Base-by-base conservation (phyloP, 2,797 vertebrate species). In the Cirrhinus mrigala region DNA sequence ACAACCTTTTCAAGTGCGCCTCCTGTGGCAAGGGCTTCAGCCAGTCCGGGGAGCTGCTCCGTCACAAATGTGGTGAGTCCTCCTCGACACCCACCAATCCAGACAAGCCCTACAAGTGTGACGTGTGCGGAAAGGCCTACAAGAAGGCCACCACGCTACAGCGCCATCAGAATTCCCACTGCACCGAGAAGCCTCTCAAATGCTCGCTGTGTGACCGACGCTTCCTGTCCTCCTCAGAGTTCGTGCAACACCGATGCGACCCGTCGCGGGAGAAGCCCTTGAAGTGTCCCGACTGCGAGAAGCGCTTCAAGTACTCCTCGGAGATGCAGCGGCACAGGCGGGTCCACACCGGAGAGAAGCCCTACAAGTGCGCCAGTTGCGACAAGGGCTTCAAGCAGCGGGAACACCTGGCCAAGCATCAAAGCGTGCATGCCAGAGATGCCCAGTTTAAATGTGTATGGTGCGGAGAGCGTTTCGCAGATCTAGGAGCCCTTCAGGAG, bases 371-470 rank as follows among this genome's bases (percentile, higher is more conserved):
- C 22, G 96, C 95, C 86, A 97, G 96, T 82, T 99, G 98, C 0
- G 97, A 97, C 94, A 99, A 99, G 94, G 96, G 97, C 91, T 99
- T 99, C 93, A 99, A 99, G 89, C 98, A 99, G 94, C 96, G 98
- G 0, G 98, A 99, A 91, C 98, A 99, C 91, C 94, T 99, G 90
- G 97, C 95, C 92, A 99, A 99, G 91, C 98, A 99, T 94, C 96
- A 97, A 89, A 96, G 96, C 0, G 98, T 98, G 20, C 98, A 99
- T 3, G 97, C 97, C 48, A 94, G 98, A 0, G 98, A 99, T 92
- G 97, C 97, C 90, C 98, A 99, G 94, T 99, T 98, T 93, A 99
- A 99, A 93, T 99, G 98, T 15, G 97, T 98, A 74, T 99, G 98
- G 98, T 99, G 98, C 0, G 98, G 98, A 0, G 98, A 99, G 78